These are phyloP conservation scores for Dinoponera quadriceps DNA, from an alignment of 1,140 invertebrate genomes.

Conservation along the genomic window DNA sequence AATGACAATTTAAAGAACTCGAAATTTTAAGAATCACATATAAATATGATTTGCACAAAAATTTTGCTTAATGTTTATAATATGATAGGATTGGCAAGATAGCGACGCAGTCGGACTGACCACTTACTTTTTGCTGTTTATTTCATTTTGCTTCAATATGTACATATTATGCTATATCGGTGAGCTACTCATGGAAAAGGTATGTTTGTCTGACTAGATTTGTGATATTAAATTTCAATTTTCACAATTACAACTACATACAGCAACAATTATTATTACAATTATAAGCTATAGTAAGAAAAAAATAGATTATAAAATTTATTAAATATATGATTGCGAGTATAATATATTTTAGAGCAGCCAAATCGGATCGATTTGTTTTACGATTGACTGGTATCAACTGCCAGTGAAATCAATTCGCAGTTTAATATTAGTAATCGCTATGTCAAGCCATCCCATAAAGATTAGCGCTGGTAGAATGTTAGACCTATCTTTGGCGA, in stretches of 20 bases:
- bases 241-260: neutral
- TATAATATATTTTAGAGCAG: constrained; percentile 64
- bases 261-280: neutral
- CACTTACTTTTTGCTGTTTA: constrained; percentile 45
- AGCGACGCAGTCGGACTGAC: constrained; percentile 54
- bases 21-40: neutral
- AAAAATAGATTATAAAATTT: neutral
- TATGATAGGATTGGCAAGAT: constrained; percentile 65
- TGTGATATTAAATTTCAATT: neutral
- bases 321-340: neutral
- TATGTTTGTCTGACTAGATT: constrained; percentile 8
- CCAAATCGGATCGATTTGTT: constrained; percentile 65
- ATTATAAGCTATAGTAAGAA: neutral
- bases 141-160: constrained; percentile 64
- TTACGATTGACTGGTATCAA: constrained; percentile 72
- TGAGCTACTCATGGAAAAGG: constrained; percentile 55
- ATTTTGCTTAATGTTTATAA: constrained; percentile 2
- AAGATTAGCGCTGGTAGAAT: constrained; percentile 69
- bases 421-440: constrained; percentile 68
- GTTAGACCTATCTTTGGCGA: constrained; percentile 66
- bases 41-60: neutral
- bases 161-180: constrained; percentile 69
- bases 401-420: constrained; percentile 60
- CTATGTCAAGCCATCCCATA: constrained; percentile 57
- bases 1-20: too few species aligned